Evolutionary conservation across 2,797 vertebrate genomes (phyloP), one percentile per base, ranked within the genome.

Genomic region (Microhierax caerulescens): DNA sequence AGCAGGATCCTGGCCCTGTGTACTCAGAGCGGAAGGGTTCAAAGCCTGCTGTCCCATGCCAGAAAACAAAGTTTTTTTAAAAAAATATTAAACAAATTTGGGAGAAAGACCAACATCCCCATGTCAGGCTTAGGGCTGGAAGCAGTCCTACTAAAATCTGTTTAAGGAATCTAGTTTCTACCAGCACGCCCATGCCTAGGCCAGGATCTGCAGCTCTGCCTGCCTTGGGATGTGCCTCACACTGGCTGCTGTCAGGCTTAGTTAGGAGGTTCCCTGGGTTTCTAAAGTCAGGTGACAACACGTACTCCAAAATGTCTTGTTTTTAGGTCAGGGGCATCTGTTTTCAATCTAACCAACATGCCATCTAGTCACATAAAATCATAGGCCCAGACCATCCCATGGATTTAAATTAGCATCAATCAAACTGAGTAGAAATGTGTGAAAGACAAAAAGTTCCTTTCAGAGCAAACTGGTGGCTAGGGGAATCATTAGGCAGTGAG

Each of bases 311-410:
- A 85, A 69, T 30, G 3, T 19, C 23, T 72, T 51, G 4, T 27
- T 84, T 86, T 86, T 11, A 39, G 57, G 20, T 27, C 53, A 72
- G 24, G 22, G 16, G 3, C 5, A 30, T 39, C 11, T 72, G 13
- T 45, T 78, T 89, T 84, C n/a, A 17, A 25, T 23, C 28, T 47
- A 54, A 86, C 19, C 9, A 80, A 8, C 13, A 7, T 28, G 15
- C 12, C 24, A 16, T 39, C n/a, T 57, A 57, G 34, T 50, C 32
- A 10, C 0, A 0, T 2, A 57, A 90, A 27, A 57, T 54, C 43
- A 53, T 20, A 70, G 27, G n/a, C 11, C 8, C 65, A 18, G 27
- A 37, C 13, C 24, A 61, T 51, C 24, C 9, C 11, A 7, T 5
- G 45, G 37, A 32, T 47, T 72, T 51, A 59, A 75, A 12, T 16